Conservation (phyloP, 1,140 invertebrate genomes). For the Cydia splendana region DNA sequence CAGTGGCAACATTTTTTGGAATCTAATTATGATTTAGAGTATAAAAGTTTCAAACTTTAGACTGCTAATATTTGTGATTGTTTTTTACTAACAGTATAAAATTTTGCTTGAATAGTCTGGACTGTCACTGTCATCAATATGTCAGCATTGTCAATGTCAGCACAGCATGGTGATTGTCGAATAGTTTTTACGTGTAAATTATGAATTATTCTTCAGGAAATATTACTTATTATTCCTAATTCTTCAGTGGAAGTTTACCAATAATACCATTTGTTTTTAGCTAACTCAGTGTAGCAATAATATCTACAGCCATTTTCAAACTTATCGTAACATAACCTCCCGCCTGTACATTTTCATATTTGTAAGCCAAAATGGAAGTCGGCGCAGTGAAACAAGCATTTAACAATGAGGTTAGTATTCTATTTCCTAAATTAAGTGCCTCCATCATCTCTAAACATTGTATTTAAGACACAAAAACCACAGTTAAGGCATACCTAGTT, state of each 20-base stretch:
- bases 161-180: background rate
- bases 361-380: constrained; percentile 61
- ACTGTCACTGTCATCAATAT: background rate
- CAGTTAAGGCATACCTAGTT: too few species aligned
- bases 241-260: background rate
- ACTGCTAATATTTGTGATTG: too few species aligned
- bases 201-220: background rate
- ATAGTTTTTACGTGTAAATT: background rate
- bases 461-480: background rate
- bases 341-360: background rate
- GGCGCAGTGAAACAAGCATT: constrained; percentile 73
- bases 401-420: constrained; percentile 65
- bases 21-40: too few species aligned
- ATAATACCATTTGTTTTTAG: background rate
- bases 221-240: background rate
- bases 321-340: constrained; percentile 14
- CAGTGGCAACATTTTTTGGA: too few species aligned
- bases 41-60: too few species aligned
- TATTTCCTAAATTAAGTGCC: background rate
- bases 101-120: background rate
- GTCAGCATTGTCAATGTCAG: background rate
- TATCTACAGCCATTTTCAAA: background rate
- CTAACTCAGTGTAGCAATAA: background rate
- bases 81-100: too few species aligned
- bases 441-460: background rate